Percentiles rank a stretch among this genome's conserved stretches.
phyloP scores from a whole-genome alignment of 2,113 vertebrate species.

The Ascaphus truei region DNA sequence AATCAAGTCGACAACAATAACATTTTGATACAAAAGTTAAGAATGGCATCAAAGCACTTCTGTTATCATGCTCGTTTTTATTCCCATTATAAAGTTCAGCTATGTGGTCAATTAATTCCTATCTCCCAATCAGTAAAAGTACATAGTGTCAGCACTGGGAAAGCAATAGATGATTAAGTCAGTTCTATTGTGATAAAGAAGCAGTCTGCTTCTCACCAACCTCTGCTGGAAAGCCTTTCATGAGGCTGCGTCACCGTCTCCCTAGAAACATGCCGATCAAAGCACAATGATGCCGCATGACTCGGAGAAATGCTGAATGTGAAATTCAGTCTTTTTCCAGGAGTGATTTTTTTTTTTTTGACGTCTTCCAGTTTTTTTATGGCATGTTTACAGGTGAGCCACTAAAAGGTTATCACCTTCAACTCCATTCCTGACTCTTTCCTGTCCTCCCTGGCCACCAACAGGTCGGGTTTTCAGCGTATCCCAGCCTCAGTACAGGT shows the following conservation, averaged over 20 bases:
- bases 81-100: conserved; percentile 2
- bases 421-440: background rate
- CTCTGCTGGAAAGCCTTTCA: background rate
- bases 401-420: background rate
- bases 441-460: too few species aligned
- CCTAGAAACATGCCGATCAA: background rate
- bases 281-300: background rate
- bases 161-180: background rate
- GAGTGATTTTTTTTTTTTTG: background rate
- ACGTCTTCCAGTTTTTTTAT: background rate
- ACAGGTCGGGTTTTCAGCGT: too few species aligned
- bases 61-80: background rate
- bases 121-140: conserved; percentile 3
- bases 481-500: too few species aligned
- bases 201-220: background rate
- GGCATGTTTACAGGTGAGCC: background rate
- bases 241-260: background rate
- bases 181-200: background rate
- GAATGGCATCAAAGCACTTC: background rate
- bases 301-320: background rate
- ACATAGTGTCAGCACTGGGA: background rate
- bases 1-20: background rate
- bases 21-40: background rate
- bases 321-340: background rate
- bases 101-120: conserved; percentile 12